phyloP scores from a whole-genome alignment of 2,797 vertebrate species.

The Scyliorhinus canicula region DNA sequence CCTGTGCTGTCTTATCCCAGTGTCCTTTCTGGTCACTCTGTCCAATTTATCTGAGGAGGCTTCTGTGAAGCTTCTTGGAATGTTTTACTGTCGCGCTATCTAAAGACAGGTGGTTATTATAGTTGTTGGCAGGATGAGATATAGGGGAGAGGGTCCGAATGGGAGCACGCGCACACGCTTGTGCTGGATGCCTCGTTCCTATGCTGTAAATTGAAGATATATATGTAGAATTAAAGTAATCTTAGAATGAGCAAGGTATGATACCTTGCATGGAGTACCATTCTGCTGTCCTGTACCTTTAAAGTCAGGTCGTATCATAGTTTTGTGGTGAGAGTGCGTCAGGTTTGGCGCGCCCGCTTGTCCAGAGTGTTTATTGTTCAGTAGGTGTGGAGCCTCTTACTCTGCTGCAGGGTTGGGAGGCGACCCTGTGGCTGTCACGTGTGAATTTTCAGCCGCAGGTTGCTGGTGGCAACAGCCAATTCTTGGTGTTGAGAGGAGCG shows the following conservation, averaged over 20 bases:
- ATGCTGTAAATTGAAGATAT: not conserved
- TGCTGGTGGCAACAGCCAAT: rapidly evolving
- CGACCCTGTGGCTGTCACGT: not conserved
- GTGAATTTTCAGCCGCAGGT: not conserved
- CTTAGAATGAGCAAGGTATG: not conserved
- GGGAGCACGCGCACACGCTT: not conserved
- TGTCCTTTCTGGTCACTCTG: not conserved
- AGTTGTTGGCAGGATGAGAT: not conserved
- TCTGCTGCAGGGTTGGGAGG: not conserved
- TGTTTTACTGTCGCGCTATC: not conserved
- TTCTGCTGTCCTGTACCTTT: not conserved
- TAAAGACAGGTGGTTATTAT: not conserved
- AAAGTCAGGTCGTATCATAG: not conserved
- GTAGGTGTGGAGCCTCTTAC: slow-evolving; percentile 20
- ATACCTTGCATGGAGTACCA: not conserved
- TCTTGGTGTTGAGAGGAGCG: not conserved
- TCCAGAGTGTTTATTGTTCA: slow-evolving; percentile 37
- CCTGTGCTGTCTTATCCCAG: not conserved
- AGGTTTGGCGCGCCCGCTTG: slow-evolving; percentile 15
- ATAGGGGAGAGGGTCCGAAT: not conserved
- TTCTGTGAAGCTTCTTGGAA: not conserved
- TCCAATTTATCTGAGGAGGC: not conserved
- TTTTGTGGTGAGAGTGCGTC: not conserved
- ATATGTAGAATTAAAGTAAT: not conserved
- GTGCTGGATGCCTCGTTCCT: not conserved